phyloP scores from a whole-genome alignment of 2,888 invertebrate genomes.

The Amphipoea oculea region DNA sequence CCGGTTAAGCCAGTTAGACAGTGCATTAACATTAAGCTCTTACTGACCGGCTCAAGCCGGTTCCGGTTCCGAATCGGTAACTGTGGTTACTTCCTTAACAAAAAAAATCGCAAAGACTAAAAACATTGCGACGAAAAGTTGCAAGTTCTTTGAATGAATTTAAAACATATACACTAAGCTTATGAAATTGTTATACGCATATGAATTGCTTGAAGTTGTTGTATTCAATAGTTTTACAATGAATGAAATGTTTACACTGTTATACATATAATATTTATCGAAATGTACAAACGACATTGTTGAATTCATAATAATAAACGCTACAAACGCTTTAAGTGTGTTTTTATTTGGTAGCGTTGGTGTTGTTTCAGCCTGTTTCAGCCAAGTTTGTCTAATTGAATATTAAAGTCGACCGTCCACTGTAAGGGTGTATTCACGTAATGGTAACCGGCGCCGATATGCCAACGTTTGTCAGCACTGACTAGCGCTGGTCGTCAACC shows the following conservation, averaged over 20 bases:
- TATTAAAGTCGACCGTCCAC: background rate
- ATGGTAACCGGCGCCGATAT: background rate
- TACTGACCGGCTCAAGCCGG: background rate
- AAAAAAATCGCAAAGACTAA: slow-evolving; percentile 14
- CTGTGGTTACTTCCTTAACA: background rate
- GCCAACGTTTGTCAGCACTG: background rate
- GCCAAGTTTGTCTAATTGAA: too few species aligned
- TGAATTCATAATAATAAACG: slow-evolving; percentile 54
- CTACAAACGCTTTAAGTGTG: slow-evolving; percentile 38
- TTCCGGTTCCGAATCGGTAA: background rate
- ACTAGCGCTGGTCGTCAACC: background rate
- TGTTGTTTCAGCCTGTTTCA: too few species aligned
- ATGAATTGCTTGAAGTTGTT: slow-evolving; percentile 39
- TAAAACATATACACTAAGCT: slow-evolving; percentile 20
- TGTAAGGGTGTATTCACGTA: background rate
- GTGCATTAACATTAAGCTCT: background rate
- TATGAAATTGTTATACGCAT: slow-evolving; percentile 47
- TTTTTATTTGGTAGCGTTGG: slow-evolving; percentile 17
- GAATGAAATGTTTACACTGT: slow-evolving; percentile 53
- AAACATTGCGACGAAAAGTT: slow-evolving; percentile 5
- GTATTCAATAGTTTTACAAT: slow-evolving; percentile 55
- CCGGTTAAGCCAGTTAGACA: too few species aligned
- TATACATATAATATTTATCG: slow-evolving; percentile 28
- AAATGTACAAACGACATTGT: slow-evolving; percentile 50
- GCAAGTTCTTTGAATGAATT: background rate